A percentile compares a stretch with the other conserved stretches of the same genome.
phyloP scores from a whole-genome alignment of 1,140 invertebrate genomes.

The Hydropsyche tenuis region DNA sequence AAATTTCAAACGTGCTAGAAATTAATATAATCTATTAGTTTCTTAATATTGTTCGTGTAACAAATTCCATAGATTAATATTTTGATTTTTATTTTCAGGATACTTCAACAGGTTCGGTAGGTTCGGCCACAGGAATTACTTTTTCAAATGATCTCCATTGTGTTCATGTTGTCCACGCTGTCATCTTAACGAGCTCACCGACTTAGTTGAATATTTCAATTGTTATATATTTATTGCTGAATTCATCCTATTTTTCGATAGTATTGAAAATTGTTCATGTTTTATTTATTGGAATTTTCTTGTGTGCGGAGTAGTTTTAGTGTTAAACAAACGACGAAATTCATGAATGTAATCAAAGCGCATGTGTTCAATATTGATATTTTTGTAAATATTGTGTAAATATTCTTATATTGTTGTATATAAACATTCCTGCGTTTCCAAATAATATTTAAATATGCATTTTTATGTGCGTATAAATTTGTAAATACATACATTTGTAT shows the following conservation, averaged over 20 bases:
- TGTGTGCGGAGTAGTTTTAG: too few species aligned
- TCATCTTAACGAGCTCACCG: slow-evolving; percentile 1
- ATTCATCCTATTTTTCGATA: neutral
- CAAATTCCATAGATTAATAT: neutral
- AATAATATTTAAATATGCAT: too few species aligned
- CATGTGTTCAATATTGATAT: too few species aligned
- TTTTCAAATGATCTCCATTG: slow-evolving; percentile 33
- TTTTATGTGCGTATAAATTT: too few species aligned
- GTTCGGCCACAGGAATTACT: slow-evolving; percentile 41
- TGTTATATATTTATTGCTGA: neutral
- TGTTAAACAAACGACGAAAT: too few species aligned
- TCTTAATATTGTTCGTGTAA: neutral
- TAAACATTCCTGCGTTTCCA: too few species aligned
- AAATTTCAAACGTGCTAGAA: neutral
- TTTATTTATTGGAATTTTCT: too few species aligned
- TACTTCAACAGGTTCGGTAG: slow-evolving; percentile 26
- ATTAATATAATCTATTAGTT: neutral
- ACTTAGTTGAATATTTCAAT: slow-evolving; percentile 1
- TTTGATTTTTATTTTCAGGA: slow-evolving; percentile 39
- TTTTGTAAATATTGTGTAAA: too few species aligned
- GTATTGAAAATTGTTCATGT: too few species aligned
- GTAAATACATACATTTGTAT: too few species aligned
- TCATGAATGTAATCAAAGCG: too few species aligned
- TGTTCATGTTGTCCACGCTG: neutral
- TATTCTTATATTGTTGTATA: too few species aligned